Evolutionary conservation across 1,140 invertebrate species (phyloP), one percentile per base, ranked within the genome.

Genomic region (Polypedilum vanderplanki): DNA sequence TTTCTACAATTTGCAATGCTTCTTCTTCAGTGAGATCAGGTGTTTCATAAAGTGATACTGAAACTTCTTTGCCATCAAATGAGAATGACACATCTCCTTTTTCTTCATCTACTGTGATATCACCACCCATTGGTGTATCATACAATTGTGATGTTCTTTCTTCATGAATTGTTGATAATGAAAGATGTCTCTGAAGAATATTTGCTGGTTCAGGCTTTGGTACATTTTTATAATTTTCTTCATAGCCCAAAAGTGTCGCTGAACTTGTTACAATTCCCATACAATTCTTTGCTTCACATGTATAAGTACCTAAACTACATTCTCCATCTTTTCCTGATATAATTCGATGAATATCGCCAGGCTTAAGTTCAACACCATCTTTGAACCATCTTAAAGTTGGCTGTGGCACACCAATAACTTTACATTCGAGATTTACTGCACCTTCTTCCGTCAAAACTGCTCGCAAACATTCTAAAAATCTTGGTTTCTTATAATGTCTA

Each of bases 401-500:
- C 79, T 95, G 93, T 0, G 93, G 93, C 12, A 95, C 92, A 12
- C 93, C 93, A 75, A 96, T 95, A n/a, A 96, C 93, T 85, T 96
- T 96, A 82, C 94, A 96, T 81, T 96, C 93, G 74, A 96, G 85
- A 84, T 95, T 95, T 0, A 96, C 94, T 40, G 93, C 92, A 1
- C 88, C 93, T 83, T 95, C 93, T 77, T 94, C 91, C 0, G 92
- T 93, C 18, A 96, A 83, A 64, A 94, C 89, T 7, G 93, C 93
- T 76, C 91, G 86, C 9, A 96, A 84, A 77, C 88, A 90, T 82
- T 96, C 93, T 12, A 96, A 84, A 82, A 96, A 96, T 77, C 90
- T 88, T 0, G 94, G 93, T 79, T 93, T 94, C 80, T 93, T 94
- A 78, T 90, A 96, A 84, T 94, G 92, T 79, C 90, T 87, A 0